Base-by-base conservation (phyloP, 1,140 invertebrate species). In the Nomia melanderi region DNA sequence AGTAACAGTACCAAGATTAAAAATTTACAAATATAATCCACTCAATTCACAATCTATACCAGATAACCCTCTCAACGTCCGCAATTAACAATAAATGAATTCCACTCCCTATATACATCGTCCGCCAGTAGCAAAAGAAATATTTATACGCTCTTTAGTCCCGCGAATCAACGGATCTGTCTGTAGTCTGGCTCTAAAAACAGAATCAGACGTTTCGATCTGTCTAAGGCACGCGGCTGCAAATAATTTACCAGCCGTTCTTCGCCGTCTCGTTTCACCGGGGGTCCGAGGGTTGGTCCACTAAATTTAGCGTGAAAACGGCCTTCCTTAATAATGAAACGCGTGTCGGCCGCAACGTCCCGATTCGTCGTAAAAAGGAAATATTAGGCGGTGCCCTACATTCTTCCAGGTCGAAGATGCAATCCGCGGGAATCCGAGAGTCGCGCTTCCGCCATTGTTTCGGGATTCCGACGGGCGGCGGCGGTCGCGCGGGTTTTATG, bases 121-220 rank as follows among this genome's bases (percentile, higher is more conserved):
- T n/a, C n/a, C n/a, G 2, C 20, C 47, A 7, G n/a, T 50, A 50
- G 1, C 5, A 5, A 41, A 64, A 53, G 56, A 33, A 74, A 74
- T 66, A 74, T 67, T 67, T 57, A 75, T 36, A 1, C 1, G 39
- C 6, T n/a, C n/a, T 1, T n/a, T n/a, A n/a, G 11, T 47, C 9
- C 9, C 53, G 29, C 25, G 7, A 17, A 53, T 29, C 0, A 23
- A 12, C 8, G 23, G 11, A 39, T 23, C 25, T 23, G 57, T 78
- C 54, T 69, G 56, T 41, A 44, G 62, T 63, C 29, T 8, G 12
- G 29, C 27, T 44, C 74, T 9, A 39, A 66, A 75, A 82, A 75
- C 75, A 59, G 47, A 29, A 31, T 53, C 66, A 76, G 77, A 76
- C 67, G 27, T 44, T 69, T 84, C 56, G 66, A 83, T 69, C 66